These are phyloP conservation scores for Ailuropoda melanoleuca DNA, from an alignment of 2,113 vertebrate genomes.

Conservation along the genomic window DNA sequence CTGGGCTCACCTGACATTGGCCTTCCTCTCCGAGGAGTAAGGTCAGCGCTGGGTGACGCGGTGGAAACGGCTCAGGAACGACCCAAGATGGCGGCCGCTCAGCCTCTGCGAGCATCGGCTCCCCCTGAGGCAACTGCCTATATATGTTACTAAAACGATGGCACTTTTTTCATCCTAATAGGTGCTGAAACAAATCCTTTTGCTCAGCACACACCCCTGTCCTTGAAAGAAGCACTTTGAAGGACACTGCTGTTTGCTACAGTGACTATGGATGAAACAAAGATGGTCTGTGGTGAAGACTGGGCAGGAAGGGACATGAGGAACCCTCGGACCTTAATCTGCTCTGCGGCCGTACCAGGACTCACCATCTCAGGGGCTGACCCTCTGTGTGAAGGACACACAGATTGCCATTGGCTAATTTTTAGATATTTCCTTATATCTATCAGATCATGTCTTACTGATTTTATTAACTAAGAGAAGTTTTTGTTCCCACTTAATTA, in stretches of 20 bases:
- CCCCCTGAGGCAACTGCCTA: not conserved
- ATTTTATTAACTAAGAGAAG: not conserved
- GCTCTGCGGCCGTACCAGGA: not conserved
- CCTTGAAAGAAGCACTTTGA: too few species aligned
- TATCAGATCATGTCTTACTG: not conserved
- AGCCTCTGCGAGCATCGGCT: fast-evolving
- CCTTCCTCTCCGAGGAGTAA: not conserved
- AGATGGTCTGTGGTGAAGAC: fast-evolving
- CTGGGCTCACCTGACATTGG: too few species aligned
- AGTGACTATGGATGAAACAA: not conserved
- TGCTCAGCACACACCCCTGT: too few species aligned
- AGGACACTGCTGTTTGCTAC: fast-evolving
- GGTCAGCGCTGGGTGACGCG: fast-evolving
- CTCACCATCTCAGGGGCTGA: fast-evolving
- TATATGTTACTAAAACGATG: fast-evolving
- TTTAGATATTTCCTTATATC: not conserved
- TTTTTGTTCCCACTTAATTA: not conserved
- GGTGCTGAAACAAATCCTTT: not conserved
- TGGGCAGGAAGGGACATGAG: fast-evolving
- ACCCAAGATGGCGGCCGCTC: not conserved
- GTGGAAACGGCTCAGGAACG: fast-evolving
- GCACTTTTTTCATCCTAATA: not conserved
- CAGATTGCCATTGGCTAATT: not conserved
- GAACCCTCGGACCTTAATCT: too few species aligned
- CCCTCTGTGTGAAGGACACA: not conserved